Evolutionary conservation across 2,113 vertebrate genomes (phyloP).

Genomic region (Polyodon spathula): DNA sequence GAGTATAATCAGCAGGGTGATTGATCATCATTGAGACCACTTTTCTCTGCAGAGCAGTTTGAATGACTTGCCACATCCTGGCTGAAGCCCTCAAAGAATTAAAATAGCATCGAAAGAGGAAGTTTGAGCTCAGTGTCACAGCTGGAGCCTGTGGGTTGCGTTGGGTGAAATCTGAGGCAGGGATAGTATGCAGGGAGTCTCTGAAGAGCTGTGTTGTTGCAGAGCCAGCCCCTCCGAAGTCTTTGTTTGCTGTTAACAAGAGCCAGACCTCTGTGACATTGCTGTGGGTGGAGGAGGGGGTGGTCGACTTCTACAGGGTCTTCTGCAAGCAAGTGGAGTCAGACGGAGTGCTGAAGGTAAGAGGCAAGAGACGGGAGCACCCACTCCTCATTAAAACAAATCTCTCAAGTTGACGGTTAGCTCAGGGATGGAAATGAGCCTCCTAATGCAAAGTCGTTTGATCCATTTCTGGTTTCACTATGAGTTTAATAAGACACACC

Average conservation of each 20-base stretch:
- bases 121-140: too few species aligned
- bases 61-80: not conserved
- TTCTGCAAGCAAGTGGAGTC: slow-evolving; percentile 59
- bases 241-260: slow-evolving; percentile 81
- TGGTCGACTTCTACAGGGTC: slow-evolving; percentile 85
- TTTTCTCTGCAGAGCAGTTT: not conserved
- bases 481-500: too few species aligned
- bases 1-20: not conserved
- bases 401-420: too few species aligned
- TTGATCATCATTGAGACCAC: not conserved
- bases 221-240: slow-evolving; percentile 85
- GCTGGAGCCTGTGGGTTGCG: too few species aligned
- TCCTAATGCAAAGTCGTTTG: too few species aligned
- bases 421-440: too few species aligned
- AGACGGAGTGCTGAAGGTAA: slow-evolving; percentile 61
- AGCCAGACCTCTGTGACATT: slow-evolving; percentile 81
- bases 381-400: too few species aligned
- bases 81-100: not conserved
- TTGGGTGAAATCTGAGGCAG: too few species aligned
- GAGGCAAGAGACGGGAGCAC: not conserved
- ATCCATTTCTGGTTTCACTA: too few species aligned
- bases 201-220: slow-evolving; percentile 10
- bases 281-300: slow-evolving; percentile 87
- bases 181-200: not conserved
- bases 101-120: slow-evolving; percentile 1